Percentiles rank a stretch among this genome's conserved stretches.
Evolutionary conservation across 2,113 vertebrate species (phyloP).

Genomic region (Callospermophilus lateralis): DNA sequence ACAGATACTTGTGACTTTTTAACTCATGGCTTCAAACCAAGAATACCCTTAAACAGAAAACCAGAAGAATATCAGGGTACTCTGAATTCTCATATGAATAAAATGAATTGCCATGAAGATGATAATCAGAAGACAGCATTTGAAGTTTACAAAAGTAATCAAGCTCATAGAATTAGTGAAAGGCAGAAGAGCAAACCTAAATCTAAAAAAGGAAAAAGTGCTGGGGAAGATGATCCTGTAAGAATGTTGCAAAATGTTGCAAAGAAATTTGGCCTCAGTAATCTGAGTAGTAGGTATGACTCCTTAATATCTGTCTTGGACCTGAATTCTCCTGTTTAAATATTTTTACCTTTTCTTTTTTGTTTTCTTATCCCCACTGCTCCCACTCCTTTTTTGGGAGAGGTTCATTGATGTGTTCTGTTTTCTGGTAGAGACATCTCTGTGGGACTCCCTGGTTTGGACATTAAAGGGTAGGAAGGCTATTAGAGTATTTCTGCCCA

Average conservation of each 20-base stretch:
- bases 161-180: constrained; percentile 87
- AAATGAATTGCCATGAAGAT: constrained; percentile 88
- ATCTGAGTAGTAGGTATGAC: constrained; percentile 93
- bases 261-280: constrained; percentile 93
- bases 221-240: constrained; percentile 90
- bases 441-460: background rate
- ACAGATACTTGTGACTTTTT: constrained; percentile 96
- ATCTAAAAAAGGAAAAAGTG: constrained; percentile 92
- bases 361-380: background rate
- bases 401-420: fast-evolving
- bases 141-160: constrained; percentile 93
- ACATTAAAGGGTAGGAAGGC: background rate
- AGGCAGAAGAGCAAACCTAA: constrained; percentile 92
- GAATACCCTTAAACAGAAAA: constrained; percentile 81
- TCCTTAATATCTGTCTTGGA: background rate
- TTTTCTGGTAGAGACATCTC: constrained; percentile 3
- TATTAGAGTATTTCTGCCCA: background rate
- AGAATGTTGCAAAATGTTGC: constrained; percentile 94
- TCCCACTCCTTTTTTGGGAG: background rate
- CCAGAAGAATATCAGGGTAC: constrained; percentile 87
- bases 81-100: constrained; percentile 92
- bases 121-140: constrained; percentile 91
- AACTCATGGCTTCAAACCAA: constrained; percentile 91
- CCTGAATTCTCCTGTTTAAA: background rate
- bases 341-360: background rate